Conservation (phyloP, 2,797 vertebrate genomes). For the Ptychobarbus kaznakovi region DNA sequence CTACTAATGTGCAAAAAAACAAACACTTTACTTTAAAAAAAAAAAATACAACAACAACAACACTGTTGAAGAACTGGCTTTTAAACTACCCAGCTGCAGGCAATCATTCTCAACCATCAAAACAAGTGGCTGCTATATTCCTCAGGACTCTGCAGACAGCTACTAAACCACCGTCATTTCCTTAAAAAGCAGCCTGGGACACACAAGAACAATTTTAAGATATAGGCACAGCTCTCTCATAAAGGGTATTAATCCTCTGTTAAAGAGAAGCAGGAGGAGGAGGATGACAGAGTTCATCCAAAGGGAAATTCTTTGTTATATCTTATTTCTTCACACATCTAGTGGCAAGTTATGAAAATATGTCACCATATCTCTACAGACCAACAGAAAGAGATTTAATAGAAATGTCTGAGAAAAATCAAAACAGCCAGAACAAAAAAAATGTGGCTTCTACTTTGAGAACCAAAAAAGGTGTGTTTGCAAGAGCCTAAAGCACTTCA, state of each 20-base stretch:
- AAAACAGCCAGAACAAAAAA: background rate
- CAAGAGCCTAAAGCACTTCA: background rate
- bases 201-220: background rate
- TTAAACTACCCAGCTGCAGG: background rate
- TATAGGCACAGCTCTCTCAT: conserved; percentile 19
- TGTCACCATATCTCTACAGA: background rate
- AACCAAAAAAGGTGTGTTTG: conserved; percentile 14
- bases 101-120: conserved; percentile 26
- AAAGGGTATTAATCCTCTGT: conserved; percentile 24
- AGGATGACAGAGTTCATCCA: background rate
- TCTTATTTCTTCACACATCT: background rate
- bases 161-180: conserved; percentile 30
- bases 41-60: background rate
- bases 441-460: background rate
- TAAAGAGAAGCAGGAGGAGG: background rate
- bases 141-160: conserved; percentile 7
- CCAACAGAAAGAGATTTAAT: conserved; percentile 4
- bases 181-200: conserved; percentile 14
- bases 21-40: no score
- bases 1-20: background rate
- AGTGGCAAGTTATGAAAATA: background rate
- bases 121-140: conserved; percentile 21
- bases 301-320: conserved; percentile 17
- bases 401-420: background rate
- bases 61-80: background rate